These are phyloP conservation scores for Enteromius treurensis DNA, from an alignment of 2,797 vertebrate species.

Conservation along the genomic window DNA sequence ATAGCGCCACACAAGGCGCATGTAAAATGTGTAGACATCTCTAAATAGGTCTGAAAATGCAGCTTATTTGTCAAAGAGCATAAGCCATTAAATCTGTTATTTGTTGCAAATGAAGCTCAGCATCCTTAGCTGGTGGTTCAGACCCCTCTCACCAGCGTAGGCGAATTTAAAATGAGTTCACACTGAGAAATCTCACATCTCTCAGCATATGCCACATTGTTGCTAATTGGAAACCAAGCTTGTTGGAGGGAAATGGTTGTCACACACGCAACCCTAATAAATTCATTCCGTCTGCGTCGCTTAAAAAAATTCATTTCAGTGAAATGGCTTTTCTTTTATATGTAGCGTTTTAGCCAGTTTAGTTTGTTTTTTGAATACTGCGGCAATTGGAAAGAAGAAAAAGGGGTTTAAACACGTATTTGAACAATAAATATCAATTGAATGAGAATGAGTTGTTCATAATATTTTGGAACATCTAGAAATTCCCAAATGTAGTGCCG, in stretches of 20 bases:
- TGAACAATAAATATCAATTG: conserved; percentile 20
- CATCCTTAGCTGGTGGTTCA: conserved; percentile 57
- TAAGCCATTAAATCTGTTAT: conserved; percentile 64
- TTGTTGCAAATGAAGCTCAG: conserved; percentile 61
- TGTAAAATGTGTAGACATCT: conserved; percentile 52
- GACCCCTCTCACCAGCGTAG: conserved; percentile 57
- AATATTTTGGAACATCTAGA: conserved; percentile 23
- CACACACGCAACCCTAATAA: conserved; percentile 57
- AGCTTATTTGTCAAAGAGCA: conserved; percentile 61
- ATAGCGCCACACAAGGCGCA: conserved; percentile 41
- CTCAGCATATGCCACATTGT: conserved; percentile 63
- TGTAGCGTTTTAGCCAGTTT: conserved; percentile 10
- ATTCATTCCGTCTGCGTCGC: conserved; percentile 50
- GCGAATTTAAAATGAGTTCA: conserved; percentile 65
- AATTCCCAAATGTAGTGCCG: conserved; percentile 8
- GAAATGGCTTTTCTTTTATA: conserved; percentile 25
- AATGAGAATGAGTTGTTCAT: conserved; percentile 16
- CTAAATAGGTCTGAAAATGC: conserved; percentile 60
- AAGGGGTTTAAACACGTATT: neutral
- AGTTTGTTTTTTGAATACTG: conserved; percentile 8
- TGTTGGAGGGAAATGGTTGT: conserved; percentile 60
- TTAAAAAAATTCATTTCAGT: conserved; percentile 43
- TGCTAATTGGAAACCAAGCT: conserved; percentile 64
- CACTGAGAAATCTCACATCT: conserved; percentile 61
- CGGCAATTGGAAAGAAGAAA: neutral